Conservation (phyloP, 2,797 vertebrate genomes). For the Cyprinodon diabolis region DNA sequence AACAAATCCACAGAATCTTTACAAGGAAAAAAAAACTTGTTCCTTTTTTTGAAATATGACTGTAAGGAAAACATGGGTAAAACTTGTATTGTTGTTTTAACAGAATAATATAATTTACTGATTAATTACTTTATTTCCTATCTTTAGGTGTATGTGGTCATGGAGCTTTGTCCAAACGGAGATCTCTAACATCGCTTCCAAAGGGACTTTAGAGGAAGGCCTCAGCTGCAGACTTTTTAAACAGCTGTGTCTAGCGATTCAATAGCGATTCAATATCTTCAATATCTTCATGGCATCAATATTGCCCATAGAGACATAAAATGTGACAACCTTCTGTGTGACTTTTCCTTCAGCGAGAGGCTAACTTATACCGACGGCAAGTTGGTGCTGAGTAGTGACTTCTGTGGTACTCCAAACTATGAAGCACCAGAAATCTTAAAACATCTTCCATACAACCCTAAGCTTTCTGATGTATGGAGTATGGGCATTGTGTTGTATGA, state of each 20-base stretch:
- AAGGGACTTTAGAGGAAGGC: constrained; percentile 3
- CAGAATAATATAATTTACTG: too few relatives aligned
- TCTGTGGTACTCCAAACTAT: constrained; percentile 33
- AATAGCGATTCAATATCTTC: too few relatives aligned
- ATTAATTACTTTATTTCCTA: too few relatives aligned
- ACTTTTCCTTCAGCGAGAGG: constrained; percentile 15
- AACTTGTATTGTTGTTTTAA: too few relatives aligned
- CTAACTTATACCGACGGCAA: constrained; percentile 1
- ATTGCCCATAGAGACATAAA: constrained; percentile 45
- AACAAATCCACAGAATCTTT: too few relatives aligned
- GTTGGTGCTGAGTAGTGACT: constrained; percentile 23
- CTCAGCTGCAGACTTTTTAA: constrained; percentile 17
- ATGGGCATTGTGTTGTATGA: constrained; percentile 37
- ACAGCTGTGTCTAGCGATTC: constrained; percentile 36
- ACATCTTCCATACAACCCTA: constrained; percentile 27
- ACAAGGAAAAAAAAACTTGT: too few relatives aligned
- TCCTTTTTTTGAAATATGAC: too few relatives aligned
- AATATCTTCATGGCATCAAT: constrained; percentile 33
- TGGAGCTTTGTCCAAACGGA: constrained; percentile 43
- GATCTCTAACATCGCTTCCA: constrained; percentile 12
- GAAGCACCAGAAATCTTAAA: constrained; percentile 35
- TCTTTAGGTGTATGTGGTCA: constrained; percentile 43
- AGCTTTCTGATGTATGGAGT: constrained; percentile 42
- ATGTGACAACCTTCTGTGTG: constrained; percentile 46
- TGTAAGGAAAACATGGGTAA: too few relatives aligned